Evolutionary conservation across 2,888 invertebrate species (phyloP).

Genomic region (Phortica okadai): DNA sequence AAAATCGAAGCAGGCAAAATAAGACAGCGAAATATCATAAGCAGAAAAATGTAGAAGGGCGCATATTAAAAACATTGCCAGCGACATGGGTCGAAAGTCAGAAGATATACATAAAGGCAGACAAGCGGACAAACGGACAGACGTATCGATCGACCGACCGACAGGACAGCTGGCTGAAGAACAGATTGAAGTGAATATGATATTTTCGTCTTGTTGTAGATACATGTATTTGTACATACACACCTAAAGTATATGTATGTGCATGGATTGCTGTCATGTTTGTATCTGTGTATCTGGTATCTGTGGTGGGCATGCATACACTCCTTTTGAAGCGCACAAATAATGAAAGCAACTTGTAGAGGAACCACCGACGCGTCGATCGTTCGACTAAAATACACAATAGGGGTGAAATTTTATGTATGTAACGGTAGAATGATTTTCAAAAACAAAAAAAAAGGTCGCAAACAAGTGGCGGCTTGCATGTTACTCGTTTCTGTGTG

Average conservation of each 20-base stretch:
- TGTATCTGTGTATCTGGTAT: background rate
- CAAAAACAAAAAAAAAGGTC: constrained; percentile 31
- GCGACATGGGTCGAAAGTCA: constrained; percentile 7
- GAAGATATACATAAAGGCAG: constrained; percentile 6
- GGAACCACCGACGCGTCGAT: constrained; percentile 21
- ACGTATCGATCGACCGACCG: constrained; percentile 34
- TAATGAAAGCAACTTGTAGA: background rate
- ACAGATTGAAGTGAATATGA: constrained; percentile 29
- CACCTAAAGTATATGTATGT: background rate
- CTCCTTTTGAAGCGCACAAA: background rate
- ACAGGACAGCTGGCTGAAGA: constrained; percentile 50
- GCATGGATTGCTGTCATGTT: constrained; percentile 39
- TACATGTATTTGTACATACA: background rate
- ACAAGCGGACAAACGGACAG: constrained; percentile 19
- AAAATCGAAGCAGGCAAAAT: constrained; percentile 21
- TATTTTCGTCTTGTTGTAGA: constrained; percentile 6
- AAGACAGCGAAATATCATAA: constrained; percentile 56
- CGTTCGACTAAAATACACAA: constrained; percentile 45
- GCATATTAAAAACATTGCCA: constrained; percentile 26
- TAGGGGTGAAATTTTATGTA: constrained; percentile 69
- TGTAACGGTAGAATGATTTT: constrained; percentile 65
- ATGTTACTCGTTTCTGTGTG: constrained; percentile 5
- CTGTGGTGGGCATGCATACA: background rate
- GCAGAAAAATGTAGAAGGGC: constrained; percentile 17
- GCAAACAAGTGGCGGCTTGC: constrained; percentile 16